Evolutionary conservation across 1,140 invertebrate genomes (phyloP).

Genomic region (Drosophila baimaii): DNA sequence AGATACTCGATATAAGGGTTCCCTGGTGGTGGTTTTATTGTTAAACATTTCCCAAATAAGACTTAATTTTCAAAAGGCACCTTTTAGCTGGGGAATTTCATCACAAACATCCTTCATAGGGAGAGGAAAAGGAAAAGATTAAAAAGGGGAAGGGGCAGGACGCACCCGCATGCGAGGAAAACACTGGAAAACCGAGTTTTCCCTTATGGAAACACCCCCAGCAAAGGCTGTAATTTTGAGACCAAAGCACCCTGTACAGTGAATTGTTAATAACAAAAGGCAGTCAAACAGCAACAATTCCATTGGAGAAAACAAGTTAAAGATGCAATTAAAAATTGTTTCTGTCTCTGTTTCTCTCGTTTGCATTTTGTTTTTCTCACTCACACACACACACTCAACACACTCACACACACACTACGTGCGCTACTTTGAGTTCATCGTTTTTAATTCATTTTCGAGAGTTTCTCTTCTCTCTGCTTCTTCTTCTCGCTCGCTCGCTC

Average conservation of each 20-base stretch:
- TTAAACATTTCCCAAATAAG: neutral
- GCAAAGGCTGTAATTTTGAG: neutral
- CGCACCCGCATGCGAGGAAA: slow-evolving; percentile 25
- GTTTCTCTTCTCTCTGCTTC: slow-evolving; percentile 65
- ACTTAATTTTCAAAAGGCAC: neutral
- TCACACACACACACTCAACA: slow-evolving; percentile 15
- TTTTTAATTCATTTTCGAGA: slow-evolving; percentile 78
- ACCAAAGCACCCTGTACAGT: slow-evolving; percentile 14
- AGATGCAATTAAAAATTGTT: slow-evolving; percentile 70
- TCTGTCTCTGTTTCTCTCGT: slow-evolving; percentile 16
- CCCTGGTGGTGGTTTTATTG: neutral
- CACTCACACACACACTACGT: slow-evolving; percentile 43
- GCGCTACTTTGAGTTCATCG: slow-evolving; percentile 80
- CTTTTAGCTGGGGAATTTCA: slow-evolving; percentile 18
- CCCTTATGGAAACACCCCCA: slow-evolving; percentile 42
- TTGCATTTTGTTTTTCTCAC: slow-evolving; percentile 21
- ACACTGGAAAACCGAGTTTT: slow-evolving; percentile 6
- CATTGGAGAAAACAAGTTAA: slow-evolving; percentile 61
- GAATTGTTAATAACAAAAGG: slow-evolving; percentile 45
- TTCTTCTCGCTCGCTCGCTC: slow-evolving; percentile 11
- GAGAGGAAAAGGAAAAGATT: neutral
- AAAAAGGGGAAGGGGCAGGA: neutral
- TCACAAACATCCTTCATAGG: slow-evolving; percentile 23
- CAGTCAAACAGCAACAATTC: slow-evolving; percentile 40
- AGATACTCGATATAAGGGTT: neutral